A percentile compares a stretch with the other conserved stretches of the same genome.
These are phyloP conservation scores for Chunga burmeisteri DNA, from an alignment of 2,113 vertebrate genomes.

Conservation along the genomic window DNA sequence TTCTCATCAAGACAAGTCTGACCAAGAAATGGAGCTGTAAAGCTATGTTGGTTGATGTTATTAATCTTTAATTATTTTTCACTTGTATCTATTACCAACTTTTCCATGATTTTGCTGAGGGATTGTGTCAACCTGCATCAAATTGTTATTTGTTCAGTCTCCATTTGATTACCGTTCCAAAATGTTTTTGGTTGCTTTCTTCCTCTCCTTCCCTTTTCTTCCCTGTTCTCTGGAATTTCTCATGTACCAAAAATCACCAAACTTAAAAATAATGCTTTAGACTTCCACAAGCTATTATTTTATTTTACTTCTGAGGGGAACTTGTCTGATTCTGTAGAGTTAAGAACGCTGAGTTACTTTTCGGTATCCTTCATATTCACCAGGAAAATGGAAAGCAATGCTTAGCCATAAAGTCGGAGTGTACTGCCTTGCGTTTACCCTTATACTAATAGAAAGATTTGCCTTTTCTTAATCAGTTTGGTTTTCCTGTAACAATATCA, in stretches of 20 bases:
- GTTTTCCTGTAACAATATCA: background rate
- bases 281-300: background rate
- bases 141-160: background rate
- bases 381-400: background rate
- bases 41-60: background rate
- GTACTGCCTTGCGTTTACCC: background rate
- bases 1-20: background rate
- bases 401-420: background rate
- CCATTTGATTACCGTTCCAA: background rate
- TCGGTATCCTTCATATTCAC: background rate
- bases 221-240: background rate
- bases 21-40: background rate
- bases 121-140: accelerated
- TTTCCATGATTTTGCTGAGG: background rate
- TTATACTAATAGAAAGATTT: background rate
- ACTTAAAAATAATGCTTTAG: background rate
- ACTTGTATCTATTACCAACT: background rate
- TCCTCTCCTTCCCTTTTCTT: background rate
- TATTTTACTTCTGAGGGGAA: background rate
- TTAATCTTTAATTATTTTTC: background rate
- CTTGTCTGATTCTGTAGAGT: background rate
- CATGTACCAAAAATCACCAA: background rate
- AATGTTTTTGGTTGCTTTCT: background rate
- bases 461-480: background rate
- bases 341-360: background rate